phyloP scores from a whole-genome alignment of 2,797 vertebrate genomes.

The Bradypodion ventrale region DNA sequence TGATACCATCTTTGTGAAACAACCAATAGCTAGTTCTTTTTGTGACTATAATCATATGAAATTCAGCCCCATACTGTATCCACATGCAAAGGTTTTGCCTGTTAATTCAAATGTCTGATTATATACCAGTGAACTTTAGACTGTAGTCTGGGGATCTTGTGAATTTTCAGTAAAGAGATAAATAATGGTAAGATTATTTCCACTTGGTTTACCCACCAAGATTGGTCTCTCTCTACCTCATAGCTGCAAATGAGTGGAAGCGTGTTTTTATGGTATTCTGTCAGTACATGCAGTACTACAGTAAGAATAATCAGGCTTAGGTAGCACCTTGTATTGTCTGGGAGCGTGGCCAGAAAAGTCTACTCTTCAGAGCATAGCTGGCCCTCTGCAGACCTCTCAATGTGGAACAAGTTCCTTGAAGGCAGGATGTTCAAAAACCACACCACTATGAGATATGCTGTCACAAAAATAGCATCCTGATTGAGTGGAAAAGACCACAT shows the following conservation, averaged over 20 bases:
- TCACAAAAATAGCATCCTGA: not conserved
- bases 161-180: not conserved
- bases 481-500: not conserved
- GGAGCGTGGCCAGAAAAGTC: not conserved
- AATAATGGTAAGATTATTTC: not conserved
- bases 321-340: not conserved
- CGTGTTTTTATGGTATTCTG: too few species aligned
- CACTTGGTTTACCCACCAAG: too few species aligned
- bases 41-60: not conserved
- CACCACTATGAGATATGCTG: not conserved
- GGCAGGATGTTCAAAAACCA: not conserved
- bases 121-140: not conserved
- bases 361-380: too few species aligned
- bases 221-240: not conserved
- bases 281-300: not conserved
- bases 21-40: not conserved
- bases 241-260: not conserved
- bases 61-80: too few species aligned
- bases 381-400: not conserved
- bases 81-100: not conserved
- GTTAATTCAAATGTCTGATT: not conserved
- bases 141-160: not conserved
- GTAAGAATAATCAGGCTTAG: not conserved
- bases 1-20: not conserved
- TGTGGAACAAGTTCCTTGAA: not conserved